phyloP scores from a whole-genome alignment of 2,888 invertebrate species.

The Lissonota sp. region DNA sequence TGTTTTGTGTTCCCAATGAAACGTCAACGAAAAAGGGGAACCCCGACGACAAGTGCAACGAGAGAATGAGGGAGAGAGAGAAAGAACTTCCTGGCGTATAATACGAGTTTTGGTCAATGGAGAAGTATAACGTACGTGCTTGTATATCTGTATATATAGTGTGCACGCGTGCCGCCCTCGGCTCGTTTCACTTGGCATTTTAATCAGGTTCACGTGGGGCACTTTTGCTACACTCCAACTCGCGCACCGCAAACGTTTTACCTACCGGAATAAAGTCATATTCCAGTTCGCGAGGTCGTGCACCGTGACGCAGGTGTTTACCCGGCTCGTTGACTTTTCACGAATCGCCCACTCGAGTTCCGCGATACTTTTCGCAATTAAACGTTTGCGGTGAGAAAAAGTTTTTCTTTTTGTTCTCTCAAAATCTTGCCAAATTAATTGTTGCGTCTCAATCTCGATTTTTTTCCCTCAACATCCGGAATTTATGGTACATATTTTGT shows the following conservation, averaged over 20 bases:
- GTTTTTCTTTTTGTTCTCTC: background rate
- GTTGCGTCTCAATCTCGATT: background rate
- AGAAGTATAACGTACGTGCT: constrained; percentile 7
- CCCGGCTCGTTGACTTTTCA: constrained; percentile 64
- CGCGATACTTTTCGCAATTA: constrained; percentile 38
- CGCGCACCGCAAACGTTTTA: constrained; percentile 20
- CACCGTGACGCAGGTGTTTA: constrained; percentile 63
- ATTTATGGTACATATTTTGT: background rate
- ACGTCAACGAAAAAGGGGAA: constrained; percentile 23
- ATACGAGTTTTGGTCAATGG: constrained; percentile 55
- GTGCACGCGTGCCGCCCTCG: constrained; percentile 49
- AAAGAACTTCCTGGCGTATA: constrained; percentile 36
- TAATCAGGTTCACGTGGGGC: constrained; percentile 54
- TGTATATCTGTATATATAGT: constrained; percentile 2
- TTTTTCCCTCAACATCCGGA: constrained; percentile 3
- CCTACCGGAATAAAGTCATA: constrained; percentile 51
- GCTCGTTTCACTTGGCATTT: constrained; percentile 53
- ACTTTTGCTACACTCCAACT: constrained; percentile 40
- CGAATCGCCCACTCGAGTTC: constrained; percentile 54
- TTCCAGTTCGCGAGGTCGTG: constrained; percentile 41
- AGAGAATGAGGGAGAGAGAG: constrained; percentile 9
- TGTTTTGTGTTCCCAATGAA: constrained; percentile 50
- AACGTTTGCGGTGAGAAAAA: background rate
- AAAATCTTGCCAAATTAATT: background rate
- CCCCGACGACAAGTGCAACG: constrained; percentile 26